Conservation (phyloP, 2,797 vertebrate genomes). For the Borostomias antarcticus region DNA sequence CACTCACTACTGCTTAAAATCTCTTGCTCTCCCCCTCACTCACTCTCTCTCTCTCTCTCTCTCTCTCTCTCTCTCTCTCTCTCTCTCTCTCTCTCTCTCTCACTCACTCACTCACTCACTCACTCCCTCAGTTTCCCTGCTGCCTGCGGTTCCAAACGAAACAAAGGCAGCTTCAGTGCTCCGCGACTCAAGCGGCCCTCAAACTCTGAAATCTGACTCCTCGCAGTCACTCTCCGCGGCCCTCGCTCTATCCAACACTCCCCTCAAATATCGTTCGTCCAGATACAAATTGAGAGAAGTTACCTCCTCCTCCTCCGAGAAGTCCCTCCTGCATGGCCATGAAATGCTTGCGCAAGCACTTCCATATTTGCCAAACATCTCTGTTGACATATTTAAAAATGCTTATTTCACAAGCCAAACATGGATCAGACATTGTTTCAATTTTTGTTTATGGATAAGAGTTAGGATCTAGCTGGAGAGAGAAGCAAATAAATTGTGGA, state of each 20-base stretch:
- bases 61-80: slow-evolving; percentile 32
- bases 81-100: slow-evolving; percentile 44
- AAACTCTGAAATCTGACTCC: slow-evolving; percentile 86
- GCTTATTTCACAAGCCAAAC: too few species aligned
- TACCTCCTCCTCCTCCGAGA: background rate
- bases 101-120: slow-evolving; percentile 30
- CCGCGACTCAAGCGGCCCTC: slow-evolving; percentile 73
- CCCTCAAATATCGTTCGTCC: slow-evolving; percentile 44
- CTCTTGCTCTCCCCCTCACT: background rate
- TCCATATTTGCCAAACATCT: too few species aligned
- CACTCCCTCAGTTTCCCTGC: slow-evolving; percentile 49
- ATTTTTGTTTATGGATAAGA: too few species aligned
- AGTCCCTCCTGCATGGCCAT: too few species aligned
- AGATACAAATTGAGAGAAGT: background rate
- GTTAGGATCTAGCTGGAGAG: too few species aligned
- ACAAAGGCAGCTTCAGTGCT: slow-evolving; percentile 89
- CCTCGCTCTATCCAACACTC: slow-evolving; percentile 68
- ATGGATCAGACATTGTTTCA: too few species aligned
- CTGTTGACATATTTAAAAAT: too few species aligned
- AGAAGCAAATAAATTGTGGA: too few species aligned
- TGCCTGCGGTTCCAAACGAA: slow-evolving; percentile 71
- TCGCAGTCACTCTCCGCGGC: slow-evolving; percentile 63
- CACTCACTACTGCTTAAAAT: too few species aligned
- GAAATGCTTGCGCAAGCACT: too few species aligned
- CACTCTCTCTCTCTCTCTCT: background rate